Percentiles rank a stretch among this genome's conserved stretches.
Evolutionary conservation across 2,113 vertebrate species (phyloP).

Genomic region (Tiliqua scincoides): DNA sequence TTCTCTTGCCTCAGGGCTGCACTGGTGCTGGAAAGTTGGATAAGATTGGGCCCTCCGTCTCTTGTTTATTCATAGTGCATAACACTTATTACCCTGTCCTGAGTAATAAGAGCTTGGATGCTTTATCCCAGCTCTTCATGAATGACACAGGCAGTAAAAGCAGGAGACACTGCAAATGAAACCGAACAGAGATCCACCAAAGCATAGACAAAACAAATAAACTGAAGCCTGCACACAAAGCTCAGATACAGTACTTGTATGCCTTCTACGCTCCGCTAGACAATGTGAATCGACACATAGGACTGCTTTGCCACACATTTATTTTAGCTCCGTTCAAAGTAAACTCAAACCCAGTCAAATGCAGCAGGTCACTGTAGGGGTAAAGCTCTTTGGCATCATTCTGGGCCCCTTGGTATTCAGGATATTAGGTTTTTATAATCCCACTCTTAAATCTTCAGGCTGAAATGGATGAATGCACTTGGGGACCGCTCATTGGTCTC

Average conservation of each 20-base stretch:
- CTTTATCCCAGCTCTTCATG: background rate
- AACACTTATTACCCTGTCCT: background rate
- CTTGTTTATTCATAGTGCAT: background rate
- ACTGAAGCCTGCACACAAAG: background rate
- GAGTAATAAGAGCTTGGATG: background rate
- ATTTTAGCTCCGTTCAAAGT: background rate
- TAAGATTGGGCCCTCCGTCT: too few relatives aligned
- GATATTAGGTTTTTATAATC: background rate
- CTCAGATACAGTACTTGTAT: background rate
- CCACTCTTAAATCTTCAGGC: too few relatives aligned
- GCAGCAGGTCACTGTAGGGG: background rate
- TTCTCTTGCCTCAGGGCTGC: too few relatives aligned
- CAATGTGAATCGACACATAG: background rate
- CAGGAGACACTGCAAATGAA: slow-evolving; percentile 12
- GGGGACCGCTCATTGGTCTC: too few relatives aligned
- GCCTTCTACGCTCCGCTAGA: background rate
- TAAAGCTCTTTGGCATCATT: background rate
- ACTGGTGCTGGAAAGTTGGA: too few relatives aligned
- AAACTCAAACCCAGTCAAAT: background rate
- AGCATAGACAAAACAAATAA: background rate
- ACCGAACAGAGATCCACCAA: slow-evolving; percentile 13
- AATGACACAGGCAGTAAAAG: slow-evolving; percentile 30
- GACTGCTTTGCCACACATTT: background rate
- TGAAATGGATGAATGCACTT: too few relatives aligned
- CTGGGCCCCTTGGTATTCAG: background rate